A percentile compares a stretch with the other conserved stretches of the same genome.
Conservation (phyloP, 2,797 vertebrate species). For the Acanthornis magna region DNA sequence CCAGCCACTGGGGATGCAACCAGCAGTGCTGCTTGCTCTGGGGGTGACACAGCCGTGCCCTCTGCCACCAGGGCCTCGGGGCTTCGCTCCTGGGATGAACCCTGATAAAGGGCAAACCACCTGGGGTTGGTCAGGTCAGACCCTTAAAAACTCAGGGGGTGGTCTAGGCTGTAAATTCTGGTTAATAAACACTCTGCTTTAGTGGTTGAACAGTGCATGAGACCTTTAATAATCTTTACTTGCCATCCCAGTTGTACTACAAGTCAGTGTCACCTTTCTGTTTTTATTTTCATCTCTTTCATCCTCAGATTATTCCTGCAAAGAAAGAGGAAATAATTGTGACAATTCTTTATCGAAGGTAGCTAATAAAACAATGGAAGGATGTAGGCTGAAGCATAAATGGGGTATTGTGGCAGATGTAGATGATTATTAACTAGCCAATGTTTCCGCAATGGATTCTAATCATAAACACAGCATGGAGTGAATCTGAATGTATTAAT, state of each 20-base stretch:
- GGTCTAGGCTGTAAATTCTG: slow-evolving; percentile 13
- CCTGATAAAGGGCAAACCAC: slow-evolving; percentile 28
- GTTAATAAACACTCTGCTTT: slow-evolving; percentile 20
- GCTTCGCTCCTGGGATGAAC: neutral
- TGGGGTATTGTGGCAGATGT: slow-evolving; percentile 54
- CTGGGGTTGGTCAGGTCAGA: neutral
- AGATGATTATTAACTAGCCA: slow-evolving; percentile 55
- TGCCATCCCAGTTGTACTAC: neutral
- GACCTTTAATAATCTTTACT: neutral
- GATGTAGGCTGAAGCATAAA: slow-evolving; percentile 47
- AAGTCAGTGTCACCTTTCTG: neutral
- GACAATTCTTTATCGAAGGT: slow-evolving; percentile 31
- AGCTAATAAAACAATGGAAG: slow-evolving; percentile 63
- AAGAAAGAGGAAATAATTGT: slow-evolving; percentile 45
- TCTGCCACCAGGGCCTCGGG: fast-evolving
- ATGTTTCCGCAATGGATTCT: slow-evolving; percentile 48
- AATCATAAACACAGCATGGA: slow-evolving; percentile 22
- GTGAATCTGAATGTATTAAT: slow-evolving; percentile 6
- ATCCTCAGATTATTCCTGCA: neutral
- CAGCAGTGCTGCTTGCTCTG: fast-evolving
- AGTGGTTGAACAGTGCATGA: fast-evolving
- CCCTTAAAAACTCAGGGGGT: neutral
- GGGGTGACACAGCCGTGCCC: neutral
- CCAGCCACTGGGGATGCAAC: neutral
- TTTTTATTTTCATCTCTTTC: neutral